Percentiles rank a stretch among this genome's conserved stretches.
Conservation (phyloP, 2,113 vertebrate species). For the Alligator mississippiensis region DNA sequence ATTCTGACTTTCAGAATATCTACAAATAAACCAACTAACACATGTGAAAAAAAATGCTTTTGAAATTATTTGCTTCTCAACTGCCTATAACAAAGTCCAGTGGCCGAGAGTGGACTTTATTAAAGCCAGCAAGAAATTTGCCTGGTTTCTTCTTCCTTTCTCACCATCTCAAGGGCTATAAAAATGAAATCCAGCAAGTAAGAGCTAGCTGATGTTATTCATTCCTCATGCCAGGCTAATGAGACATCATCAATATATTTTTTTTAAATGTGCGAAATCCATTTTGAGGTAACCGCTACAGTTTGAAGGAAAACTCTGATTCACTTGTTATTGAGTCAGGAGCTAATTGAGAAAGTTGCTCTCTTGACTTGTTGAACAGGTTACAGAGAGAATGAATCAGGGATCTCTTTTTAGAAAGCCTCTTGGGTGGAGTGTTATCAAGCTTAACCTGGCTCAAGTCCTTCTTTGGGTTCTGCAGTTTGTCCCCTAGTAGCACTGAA, state of each 20-base stretch:
- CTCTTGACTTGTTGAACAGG: constrained; percentile 8
- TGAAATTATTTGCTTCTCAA: background rate
- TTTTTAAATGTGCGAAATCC: constrained; percentile 30
- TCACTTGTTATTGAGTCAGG: constrained; percentile 6
- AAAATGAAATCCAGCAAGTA: constrained; percentile 58
- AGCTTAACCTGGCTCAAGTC: background rate
- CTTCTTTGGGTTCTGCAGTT: background rate
- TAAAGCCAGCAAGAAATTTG: background rate
- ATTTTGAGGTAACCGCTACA: constrained; percentile 10
- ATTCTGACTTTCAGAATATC: background rate
- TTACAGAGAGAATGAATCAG: background rate
- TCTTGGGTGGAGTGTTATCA: constrained; percentile 13
- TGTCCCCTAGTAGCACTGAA: constrained; percentile 11
- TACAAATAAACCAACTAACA: background rate
- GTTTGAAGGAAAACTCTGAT: constrained; percentile 6
- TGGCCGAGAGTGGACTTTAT: background rate
- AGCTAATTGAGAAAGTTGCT: background rate
- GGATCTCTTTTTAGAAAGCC: constrained; percentile 4
- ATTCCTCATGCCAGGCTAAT: constrained; percentile 55
- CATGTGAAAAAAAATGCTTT: background rate
- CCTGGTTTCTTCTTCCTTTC: constrained; percentile 37
- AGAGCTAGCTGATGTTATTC: constrained; percentile 58
- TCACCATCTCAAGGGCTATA: constrained; percentile 43
- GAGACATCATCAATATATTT: constrained; percentile 61
- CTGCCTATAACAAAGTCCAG: constrained; percentile 3